Conservation (phyloP, 2,797 vertebrate species). For the Acestrorhynchus altus region DNA sequence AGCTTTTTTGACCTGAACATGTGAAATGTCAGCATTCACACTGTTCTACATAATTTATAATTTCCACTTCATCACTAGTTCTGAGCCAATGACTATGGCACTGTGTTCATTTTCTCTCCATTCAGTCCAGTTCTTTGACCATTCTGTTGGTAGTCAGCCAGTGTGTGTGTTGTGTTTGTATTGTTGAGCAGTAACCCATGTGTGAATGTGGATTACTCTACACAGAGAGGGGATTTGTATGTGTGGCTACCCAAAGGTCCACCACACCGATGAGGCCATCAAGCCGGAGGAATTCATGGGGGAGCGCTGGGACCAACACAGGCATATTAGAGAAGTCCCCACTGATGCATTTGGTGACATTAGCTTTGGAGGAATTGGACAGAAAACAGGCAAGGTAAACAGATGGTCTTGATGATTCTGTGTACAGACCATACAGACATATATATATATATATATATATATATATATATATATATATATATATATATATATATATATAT, state of each 20-base stretch:
- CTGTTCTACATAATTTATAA: not conserved
- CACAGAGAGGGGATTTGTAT: conserved; percentile 80
- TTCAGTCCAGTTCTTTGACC: not conserved
- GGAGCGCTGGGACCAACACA: conserved; percentile 80
- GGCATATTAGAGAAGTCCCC: conserved; percentile 81
- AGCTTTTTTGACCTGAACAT: not conserved
- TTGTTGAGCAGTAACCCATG: conserved; percentile 15
- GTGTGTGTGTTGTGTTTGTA: conserved; percentile 2
- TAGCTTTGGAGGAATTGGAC: conserved; percentile 81
- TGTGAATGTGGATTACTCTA: conserved; percentile 45
- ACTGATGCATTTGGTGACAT: conserved; percentile 94
- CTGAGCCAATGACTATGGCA: not conserved
- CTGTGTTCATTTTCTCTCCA: not conserved
- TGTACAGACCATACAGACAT: not conserved
- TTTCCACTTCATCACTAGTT: not conserved
- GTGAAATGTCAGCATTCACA: not conserved
- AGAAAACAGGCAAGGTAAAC: conserved; percentile 83
- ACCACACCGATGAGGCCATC: conserved; percentile 81
- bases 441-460: no score
- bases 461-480: no score
- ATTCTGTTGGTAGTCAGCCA: not conserved
- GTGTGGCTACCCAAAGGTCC: conserved; percentile 83
- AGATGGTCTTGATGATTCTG: not conserved
- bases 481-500: no score
- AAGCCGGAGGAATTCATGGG: conserved; percentile 75